Evolutionary conservation across 2,797 vertebrate species (phyloP), one percentile per base, ranked within the genome.

Genomic region (Pitangus sulphuratus): DNA sequence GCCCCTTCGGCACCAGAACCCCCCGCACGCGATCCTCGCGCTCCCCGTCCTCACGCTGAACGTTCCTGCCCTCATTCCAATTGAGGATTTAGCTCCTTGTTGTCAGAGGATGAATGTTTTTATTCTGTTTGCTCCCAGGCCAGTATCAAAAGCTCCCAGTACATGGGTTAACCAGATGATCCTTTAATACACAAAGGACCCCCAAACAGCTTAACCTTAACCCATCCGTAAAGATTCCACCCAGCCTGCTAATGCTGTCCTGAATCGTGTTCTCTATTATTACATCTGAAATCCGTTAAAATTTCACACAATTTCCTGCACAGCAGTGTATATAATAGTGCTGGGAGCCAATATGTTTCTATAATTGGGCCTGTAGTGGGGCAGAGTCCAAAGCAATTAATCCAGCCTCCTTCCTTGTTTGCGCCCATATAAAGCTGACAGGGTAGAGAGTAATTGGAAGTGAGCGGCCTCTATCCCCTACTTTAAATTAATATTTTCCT

Each of bases 341-440:
- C 99, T 99, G 98, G 98, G 98, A 99, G 98, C 99, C 99, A 99
- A 99, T 99, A 99, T 99, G 99, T 98, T 99, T 98, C 99, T 98
- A 98, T 99, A 99, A 99, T 99, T 99, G 99, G 99, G 98, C 98
- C 99, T 99, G 98, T 98, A 99, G 98, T 98, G 98, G 99, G 98
- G 98, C 98, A 99, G 98, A 99, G 99, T 99, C 99, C 99, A 99
- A 99, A 98, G 99, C 99, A 99, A 99, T 99, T 99, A 99, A 99
- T 99, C 98, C 99, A 98, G 98, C 98, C 99, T 99, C 98, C 98
- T 98, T 98, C 98, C 99, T 99, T 99, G 99, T 99, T 99, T 99
- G 98, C 97, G 98, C 98, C 98, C 98, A 98, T 98, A 98, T 98
- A 98, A 98, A 98, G 98, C 98, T 99, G 98, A 99, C 98, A 98